Conservation (phyloP, 2,888 invertebrate genomes). For the Caenorhabditis japonica region DNA sequence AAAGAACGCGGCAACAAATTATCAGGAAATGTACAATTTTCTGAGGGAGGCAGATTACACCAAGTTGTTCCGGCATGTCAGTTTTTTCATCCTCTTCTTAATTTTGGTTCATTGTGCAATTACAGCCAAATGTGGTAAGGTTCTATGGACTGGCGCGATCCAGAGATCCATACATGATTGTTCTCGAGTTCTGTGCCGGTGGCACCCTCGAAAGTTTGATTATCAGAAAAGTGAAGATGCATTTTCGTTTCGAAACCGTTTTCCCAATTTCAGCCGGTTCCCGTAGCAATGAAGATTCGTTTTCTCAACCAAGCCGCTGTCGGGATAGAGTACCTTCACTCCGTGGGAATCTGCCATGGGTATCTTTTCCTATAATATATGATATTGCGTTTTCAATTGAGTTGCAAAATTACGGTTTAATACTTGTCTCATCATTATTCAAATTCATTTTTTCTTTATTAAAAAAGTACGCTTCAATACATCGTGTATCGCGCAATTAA, state of each 20-base stretch:
- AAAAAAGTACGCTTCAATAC: no score
- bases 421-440: no score
- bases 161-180: slow-evolving; percentile 23
- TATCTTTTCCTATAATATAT: neutral
- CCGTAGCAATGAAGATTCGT: slow-evolving; percentile 5
- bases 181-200: slow-evolving; percentile 22
- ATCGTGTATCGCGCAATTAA: no score
- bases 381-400: no score
- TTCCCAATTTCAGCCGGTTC: slow-evolving; percentile 2
- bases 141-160: slow-evolving; percentile 20
- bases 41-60: slow-evolving; percentile 11
- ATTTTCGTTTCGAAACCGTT: no score
- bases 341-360: slow-evolving; percentile 12
- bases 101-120: no score
- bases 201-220: neutral
- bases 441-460: no score
- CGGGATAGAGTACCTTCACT: slow-evolving; percentile 19
- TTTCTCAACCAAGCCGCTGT: slow-evolving; percentile 14
- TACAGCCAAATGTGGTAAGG: slow-evolving; percentile 18
- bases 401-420: no score
- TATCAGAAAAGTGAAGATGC: neutral
- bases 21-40: slow-evolving; percentile 10
- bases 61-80: slow-evolving; percentile 16
- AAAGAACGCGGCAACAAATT: neutral
- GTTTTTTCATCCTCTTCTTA: neutral